A percentile compares a stretch with the other conserved stretches of the same genome.
These are phyloP conservation scores for Melopsittacus undulatus DNA, from an alignment of 2,797 vertebrate genomes.

Conservation along the genomic window DNA sequence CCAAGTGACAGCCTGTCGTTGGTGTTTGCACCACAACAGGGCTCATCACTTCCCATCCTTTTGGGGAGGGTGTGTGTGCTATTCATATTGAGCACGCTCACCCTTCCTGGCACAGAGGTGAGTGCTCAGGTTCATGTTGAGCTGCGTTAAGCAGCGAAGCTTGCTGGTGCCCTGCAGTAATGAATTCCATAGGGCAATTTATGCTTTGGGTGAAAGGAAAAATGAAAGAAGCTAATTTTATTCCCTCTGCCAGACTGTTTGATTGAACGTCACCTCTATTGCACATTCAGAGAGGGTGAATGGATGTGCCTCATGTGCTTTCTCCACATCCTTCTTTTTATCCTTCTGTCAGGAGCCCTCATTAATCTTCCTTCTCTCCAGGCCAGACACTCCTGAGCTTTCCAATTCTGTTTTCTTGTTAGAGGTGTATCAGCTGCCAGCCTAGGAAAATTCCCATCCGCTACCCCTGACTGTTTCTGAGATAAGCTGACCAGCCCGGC, in stretches of 20 bases:
- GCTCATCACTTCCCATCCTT: not conserved
- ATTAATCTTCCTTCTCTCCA: conserved; percentile 22
- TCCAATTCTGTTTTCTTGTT: conserved; percentile 6
- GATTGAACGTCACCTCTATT: not conserved
- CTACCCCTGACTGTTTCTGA: not conserved
- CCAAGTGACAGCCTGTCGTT: not conserved
- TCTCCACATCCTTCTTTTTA: not conserved
- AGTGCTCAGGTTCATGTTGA: not conserved
- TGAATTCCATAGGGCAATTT: not conserved
- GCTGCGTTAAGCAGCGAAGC: not conserved
- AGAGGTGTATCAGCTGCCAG: not conserved
- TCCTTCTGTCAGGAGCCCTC: not conserved
- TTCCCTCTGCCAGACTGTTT: not conserved
- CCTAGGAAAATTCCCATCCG: conserved; percentile 8
- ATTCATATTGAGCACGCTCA: not conserved
- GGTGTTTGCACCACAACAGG: not conserved
- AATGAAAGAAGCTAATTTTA: not conserved
- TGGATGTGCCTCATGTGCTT: not conserved
- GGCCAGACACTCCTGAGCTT: not conserved
- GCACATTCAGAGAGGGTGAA: not conserved
- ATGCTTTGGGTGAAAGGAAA: not conserved
- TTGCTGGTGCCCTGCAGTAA: not conserved
- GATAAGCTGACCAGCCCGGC: not conserved
- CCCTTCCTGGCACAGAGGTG: not conserved
- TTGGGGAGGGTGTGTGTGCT: not conserved